These are phyloP conservation scores for Rhodophaea formosa DNA, from an alignment of 2,888 invertebrate species.

Conservation along the genomic window DNA sequence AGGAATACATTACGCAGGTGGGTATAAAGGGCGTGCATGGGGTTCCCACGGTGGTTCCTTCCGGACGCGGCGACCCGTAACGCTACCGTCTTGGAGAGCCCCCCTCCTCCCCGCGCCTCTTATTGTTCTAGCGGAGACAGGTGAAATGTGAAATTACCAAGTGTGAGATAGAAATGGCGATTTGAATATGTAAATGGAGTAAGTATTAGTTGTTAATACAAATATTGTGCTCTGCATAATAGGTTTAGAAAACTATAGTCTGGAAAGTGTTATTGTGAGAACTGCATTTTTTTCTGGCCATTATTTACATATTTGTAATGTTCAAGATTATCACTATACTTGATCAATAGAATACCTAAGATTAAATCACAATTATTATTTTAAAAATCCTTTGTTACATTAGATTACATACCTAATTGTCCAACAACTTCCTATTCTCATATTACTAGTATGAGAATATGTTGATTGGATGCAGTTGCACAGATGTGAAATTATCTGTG, in stretches of 20 bases:
- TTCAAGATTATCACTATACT: too few relatives aligned
- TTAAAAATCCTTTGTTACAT: too few relatives aligned
- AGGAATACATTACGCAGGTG: constrained; percentile 53
- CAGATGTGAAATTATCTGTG: too few relatives aligned
- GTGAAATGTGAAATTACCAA: constrained; percentile 1
- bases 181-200: constrained; percentile 8
- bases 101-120: constrained; percentile 50
- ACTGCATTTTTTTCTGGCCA: background rate
- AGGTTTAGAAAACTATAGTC: background rate
- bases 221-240: constrained; percentile 1
- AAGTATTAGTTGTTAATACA: background rate
- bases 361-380: too few relatives aligned
- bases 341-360: too few relatives aligned
- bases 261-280: background rate
- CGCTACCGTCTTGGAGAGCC: constrained; percentile 62
- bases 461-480: too few relatives aligned
- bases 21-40: constrained; percentile 44
- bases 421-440: too few relatives aligned
- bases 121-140: constrained; percentile 43
- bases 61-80: constrained; percentile 75
- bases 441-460: too few relatives aligned
- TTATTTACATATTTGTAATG: too few relatives aligned
- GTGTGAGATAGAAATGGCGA: constrained; percentile 11
- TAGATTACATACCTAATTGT: too few relatives aligned
- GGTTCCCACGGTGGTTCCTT: constrained; percentile 76